Evolutionary conservation across 1,140 invertebrate genomes (phyloP).

Genomic region (Sesamia nonagrioides): DNA sequence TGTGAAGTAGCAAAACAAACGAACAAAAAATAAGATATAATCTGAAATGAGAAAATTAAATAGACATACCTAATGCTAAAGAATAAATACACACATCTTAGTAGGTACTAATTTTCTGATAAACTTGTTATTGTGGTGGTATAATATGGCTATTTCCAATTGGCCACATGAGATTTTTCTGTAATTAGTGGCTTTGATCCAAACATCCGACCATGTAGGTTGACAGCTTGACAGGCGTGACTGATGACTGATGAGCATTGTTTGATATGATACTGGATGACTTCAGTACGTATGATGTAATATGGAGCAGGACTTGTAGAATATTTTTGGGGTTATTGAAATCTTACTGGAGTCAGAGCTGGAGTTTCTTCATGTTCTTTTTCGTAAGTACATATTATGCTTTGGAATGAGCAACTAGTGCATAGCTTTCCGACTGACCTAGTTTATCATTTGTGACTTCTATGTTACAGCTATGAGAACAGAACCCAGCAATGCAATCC

Average conservation of each 20-base stretch:
- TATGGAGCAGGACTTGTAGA: background rate
- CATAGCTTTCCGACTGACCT: no score
- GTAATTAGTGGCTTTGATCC: constrained; percentile 60
- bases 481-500: no score
- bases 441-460: no score
- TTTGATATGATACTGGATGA: constrained; percentile 19
- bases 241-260: constrained; percentile 52
- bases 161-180: constrained; percentile 65
- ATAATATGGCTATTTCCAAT: constrained; percentile 61
- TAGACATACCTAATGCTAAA: constrained; percentile 16
- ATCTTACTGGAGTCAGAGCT: no score
- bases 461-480: no score
- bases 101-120: background rate
- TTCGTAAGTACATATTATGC: no score
- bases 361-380: no score
- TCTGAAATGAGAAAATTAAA: constrained; percentile 29
- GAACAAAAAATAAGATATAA: background rate
- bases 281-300: background rate
- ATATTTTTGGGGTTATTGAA: background rate
- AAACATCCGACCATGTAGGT: constrained; percentile 54
- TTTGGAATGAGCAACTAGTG: no score
- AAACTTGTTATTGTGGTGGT: background rate
- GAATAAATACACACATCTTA: background rate
- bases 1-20: background rate
- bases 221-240: constrained; percentile 62